phyloP scores from a whole-genome alignment of 2,888 invertebrate genomes.

The Corbicula japonica region DNA sequence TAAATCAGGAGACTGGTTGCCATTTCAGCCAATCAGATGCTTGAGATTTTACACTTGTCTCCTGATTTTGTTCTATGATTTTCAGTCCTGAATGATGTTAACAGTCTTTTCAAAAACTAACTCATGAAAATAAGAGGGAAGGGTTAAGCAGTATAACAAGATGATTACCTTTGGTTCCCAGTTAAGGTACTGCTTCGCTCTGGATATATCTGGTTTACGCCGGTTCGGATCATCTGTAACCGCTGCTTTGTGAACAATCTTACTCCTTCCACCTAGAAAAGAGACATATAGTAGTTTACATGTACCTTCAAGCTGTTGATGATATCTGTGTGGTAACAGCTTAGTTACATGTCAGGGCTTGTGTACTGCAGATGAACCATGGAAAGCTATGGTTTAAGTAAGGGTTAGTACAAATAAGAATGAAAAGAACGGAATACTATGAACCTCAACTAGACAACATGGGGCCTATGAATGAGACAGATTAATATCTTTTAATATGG shows the following conservation, averaged over 20 bases:
- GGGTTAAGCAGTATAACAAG: neutral
- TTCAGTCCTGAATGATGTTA: no score
- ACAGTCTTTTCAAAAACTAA: neutral
- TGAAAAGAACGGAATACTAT: neutral
- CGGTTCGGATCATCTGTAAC: constrained; percentile 99
- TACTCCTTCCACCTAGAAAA: constrained; percentile 93
- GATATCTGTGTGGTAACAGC: no score
- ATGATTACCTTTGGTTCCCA: constrained; percentile 95
- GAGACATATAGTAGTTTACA: no score
- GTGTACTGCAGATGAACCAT: neutral
- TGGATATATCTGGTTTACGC: constrained; percentile 96
- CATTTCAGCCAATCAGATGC: no score
- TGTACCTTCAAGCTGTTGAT: no score
- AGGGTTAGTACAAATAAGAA: neutral
- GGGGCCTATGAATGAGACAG: no score
- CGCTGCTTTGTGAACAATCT: constrained; percentile 93
- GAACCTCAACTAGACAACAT: neutral
- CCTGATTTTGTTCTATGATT: no score
- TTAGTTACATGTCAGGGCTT: neutral
- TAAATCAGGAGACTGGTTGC: neutral
- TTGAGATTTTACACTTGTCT: no score
- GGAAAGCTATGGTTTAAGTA: neutral
- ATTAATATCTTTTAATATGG: no score
- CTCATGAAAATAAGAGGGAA: neutral
- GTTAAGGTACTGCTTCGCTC: constrained; percentile 93